Conservation (phyloP, 2,797 vertebrate genomes). For the Myripristis murdjan region DNA sequence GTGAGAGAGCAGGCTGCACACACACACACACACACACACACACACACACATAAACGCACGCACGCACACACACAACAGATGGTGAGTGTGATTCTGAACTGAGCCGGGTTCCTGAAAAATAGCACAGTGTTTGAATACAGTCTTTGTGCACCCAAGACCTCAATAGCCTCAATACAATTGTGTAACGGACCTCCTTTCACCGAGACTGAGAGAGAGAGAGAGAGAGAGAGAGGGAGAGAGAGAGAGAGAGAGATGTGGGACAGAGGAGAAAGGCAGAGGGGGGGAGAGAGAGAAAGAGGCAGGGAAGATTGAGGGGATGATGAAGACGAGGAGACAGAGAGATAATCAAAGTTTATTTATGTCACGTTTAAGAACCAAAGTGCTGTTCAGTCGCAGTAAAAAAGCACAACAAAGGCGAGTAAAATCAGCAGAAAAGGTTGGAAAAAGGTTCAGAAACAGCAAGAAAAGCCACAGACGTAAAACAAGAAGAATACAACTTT, state of each 20-base stretch:
- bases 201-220: conserved; percentile 32
- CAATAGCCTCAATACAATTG: conserved; percentile 69
- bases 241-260: conserved; percentile 3
- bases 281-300: no score
- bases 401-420: no score
- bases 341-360: no score
- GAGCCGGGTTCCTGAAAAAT: conserved; percentile 62
- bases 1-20: conserved; percentile 12
- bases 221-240: conserved; percentile 24
- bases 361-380: no score
- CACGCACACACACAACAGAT: conserved; percentile 57
- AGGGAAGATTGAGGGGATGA: no score
- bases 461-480: no score
- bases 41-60: conserved; percentile 29
- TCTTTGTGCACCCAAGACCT: conserved; percentile 72
- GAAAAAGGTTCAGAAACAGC: no score
- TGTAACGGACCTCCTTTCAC: conserved; percentile 70
- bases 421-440: no score
- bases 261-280: conserved; percentile 28
- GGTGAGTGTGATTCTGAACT: conserved; percentile 52
- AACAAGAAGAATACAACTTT: no score
- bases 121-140: conserved; percentile 72
- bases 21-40: conserved; percentile 5
- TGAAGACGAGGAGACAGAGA: no score
- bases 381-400: no score